Base-by-base conservation (phyloP, 2,888 invertebrate species). In the Drosophila birchii region DNA sequence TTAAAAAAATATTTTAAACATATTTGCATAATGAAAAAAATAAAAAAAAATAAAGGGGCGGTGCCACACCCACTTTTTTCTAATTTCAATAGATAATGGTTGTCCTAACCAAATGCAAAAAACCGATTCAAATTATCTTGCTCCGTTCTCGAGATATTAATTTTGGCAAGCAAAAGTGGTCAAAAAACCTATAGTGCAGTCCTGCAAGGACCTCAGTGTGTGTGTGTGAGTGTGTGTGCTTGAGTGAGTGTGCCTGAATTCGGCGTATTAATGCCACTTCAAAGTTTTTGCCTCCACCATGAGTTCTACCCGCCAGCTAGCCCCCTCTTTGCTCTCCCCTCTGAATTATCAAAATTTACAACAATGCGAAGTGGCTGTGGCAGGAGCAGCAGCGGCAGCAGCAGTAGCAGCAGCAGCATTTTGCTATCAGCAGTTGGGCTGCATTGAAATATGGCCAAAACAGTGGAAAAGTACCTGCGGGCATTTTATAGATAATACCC, bases 401-500 rank as follows among this genome's bases (percentile, higher is more conserved):
- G 73, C 54, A 66, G 87, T 76, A 63, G 69, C n/a, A 72, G 87
- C 8, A n/a, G 77, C 54, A 74, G 87, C 81, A 63, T 68, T 80
- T 86, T 73, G 79, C 82, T 88, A 83, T 88, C 89, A 89, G 78
- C 85, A 87, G 86, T 84, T 53, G 55, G 71, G 45, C 67, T 63
- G 68, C 80, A 88, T 87, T 84, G 87, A 84, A 87, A 84, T 88
- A 87, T 84, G 82, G 80, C 74, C 73, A 74, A 84, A 87, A 76
- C 78, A 74, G 63, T 71, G 78, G 74, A 76, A 87, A 84, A 85
- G 74, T 88, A 89, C 86, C 89, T 86, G 86, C 88, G 86, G 86
- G 76, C 86, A 89, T 86, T 86, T 88, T 82, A 81, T 76, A 85
- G 85, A 85, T 88, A 86, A 86, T 88, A 86, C 79, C 89, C 83